phyloP scores from a whole-genome alignment of 1,140 invertebrate species.

The Caenorhabditis latens region DNA sequence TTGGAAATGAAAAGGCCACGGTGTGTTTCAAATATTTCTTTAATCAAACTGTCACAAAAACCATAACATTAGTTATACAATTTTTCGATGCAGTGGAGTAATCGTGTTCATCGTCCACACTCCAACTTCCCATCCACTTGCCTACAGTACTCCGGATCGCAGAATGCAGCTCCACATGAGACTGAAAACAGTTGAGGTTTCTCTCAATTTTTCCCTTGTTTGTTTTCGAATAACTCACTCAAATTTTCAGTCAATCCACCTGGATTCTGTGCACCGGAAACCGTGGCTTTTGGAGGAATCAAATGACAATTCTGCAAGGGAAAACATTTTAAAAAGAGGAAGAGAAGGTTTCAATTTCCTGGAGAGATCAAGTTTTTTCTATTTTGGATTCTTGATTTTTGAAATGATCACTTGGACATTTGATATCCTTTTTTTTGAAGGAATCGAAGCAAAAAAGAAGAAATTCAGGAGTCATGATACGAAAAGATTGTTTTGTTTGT shows the following conservation, averaged over 20 bases:
- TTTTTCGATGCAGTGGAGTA: no score
- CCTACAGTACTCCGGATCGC: neutral
- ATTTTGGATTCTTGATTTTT: neutral
- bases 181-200: neutral
- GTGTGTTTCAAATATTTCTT: no score
- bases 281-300: neutral
- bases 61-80: no score
- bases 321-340: no score
- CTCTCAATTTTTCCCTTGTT: neutral
- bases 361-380: neutral
- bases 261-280: neutral
- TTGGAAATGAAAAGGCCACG: no score
- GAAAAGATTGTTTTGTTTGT: no score
- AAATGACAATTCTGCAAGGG: neutral
- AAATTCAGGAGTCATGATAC: no score
- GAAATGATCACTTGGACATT: neutral
- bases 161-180: neutral
- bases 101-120: neutral
- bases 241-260: neutral
- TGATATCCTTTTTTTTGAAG: no score
- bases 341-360: neutral
- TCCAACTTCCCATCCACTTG: neutral
- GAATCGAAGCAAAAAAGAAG: no score
- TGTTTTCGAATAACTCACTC: neutral
- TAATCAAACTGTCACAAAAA: no score